Evolutionary conservation across 2,888 invertebrate genomes (phyloP), one percentile per base, ranked within the genome.

Genomic region (Lapara coniferarum): DNA sequence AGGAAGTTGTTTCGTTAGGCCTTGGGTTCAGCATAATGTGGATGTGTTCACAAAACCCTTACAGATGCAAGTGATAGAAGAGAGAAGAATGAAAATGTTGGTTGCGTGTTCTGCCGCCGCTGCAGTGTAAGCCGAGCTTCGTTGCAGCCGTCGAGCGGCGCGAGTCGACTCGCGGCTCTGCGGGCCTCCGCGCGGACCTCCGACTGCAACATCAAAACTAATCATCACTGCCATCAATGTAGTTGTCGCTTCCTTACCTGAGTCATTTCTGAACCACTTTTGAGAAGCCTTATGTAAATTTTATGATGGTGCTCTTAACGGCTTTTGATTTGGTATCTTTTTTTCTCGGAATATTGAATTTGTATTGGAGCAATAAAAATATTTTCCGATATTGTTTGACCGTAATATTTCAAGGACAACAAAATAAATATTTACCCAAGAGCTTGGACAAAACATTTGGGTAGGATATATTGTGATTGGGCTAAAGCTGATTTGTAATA

Each of bases 31-130:
- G 89, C 91, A 93, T 93, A 93, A 93, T 93, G 90, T 92, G 93
- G 93, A 91, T 92, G 91, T 91, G 88, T 92, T 91, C 93, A 90
- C 93, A 92, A 92, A 87, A 86, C 92, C 91, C 92, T 93, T 93
- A 86, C 93, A 93, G 93, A 87, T 93, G 89, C 88, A 90, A 91
- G 91, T 85, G 79, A 75, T 78, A 74, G 88, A 89, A 89, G 88
- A 89, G 71, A 78, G 90, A 88, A 89, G 83, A 81, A 70, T 72
- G 86, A 83, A 77, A 75, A 68, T 72, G 66, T 70, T 55, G 71
- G 74, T 71, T 69, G 78, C 73, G 74, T 73, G 78, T 69, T 72
- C 78, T 76, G 73, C 73, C 74, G 74, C 68, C 76, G 76, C 72
- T 74, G 75, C 81, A 67, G 77, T 77, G 79, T 75, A 72, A 71